Evolutionary conservation across 2,113 vertebrate species (phyloP).

Genomic region (Microcebus griseorufus): DNA sequence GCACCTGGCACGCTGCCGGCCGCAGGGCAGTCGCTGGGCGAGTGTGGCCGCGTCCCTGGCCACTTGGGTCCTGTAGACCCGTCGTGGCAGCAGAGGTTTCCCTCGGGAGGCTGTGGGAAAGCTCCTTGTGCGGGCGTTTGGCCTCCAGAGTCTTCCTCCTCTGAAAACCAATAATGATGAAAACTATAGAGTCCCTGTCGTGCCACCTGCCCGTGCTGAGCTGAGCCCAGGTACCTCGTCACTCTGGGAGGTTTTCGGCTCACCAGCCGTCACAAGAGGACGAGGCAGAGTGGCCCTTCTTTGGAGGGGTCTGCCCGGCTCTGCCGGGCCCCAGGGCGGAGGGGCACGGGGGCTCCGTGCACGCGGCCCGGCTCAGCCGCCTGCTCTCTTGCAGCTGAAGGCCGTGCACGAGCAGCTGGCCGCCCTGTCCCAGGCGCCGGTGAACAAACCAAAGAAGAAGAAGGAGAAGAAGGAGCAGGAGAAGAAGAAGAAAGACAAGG

Average conservation of each 20-base stretch:
- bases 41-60: rapidly evolving
- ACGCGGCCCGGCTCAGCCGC: background rate
- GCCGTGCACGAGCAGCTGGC: constrained; percentile 93
- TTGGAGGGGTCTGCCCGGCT: rapidly evolving
- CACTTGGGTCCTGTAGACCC: rapidly evolving
- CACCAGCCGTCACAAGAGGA: rapidly evolving
- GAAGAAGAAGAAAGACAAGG: constrained; percentile 88
- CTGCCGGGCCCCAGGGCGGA: background rate
- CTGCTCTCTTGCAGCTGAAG: constrained; percentile 87
- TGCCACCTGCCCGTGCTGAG: background rate
- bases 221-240: rapidly evolving
- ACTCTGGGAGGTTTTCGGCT: background rate
- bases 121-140: rapidly evolving
- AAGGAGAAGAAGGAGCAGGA: constrained; percentile 95
- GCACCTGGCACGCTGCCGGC: rapidly evolving
- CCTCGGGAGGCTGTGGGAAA: rapidly evolving
- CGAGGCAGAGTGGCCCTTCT: background rate
- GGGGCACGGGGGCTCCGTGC: rapidly evolving
- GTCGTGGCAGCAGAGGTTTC: rapidly evolving
- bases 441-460: constrained; percentile 94
- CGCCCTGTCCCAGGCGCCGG: constrained; percentile 91
- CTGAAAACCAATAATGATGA: rapidly evolving
- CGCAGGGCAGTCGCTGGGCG: rapidly evolving
- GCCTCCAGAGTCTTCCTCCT: background rate
- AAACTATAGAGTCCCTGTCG: rapidly evolving